A percentile compares a stretch with the other conserved stretches of the same genome.
phyloP scores from a whole-genome alignment of 2,888 invertebrate species.

The Drosophila gaucha region DNA sequence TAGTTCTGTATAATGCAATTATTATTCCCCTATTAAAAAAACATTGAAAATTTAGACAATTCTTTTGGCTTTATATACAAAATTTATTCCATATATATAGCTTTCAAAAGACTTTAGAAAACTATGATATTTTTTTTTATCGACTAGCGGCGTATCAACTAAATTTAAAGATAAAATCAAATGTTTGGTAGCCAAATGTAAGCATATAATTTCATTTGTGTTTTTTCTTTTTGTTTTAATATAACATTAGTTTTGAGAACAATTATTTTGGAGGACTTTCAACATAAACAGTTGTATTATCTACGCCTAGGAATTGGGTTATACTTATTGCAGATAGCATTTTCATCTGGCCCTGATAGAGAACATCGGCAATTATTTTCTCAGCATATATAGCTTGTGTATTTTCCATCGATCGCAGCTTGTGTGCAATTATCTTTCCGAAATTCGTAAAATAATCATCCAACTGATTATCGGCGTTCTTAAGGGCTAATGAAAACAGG shows the following conservation, averaged over 20 bases:
- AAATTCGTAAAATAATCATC: conserved; percentile 83
- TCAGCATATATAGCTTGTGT: conserved; percentile 83
- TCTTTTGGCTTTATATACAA: too few relatives aligned
- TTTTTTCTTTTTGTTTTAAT: conserved; percentile 23
- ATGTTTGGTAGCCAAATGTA: conserved; percentile 22
- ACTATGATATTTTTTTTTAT: too few relatives aligned
- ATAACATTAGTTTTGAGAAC: conserved; percentile 30
- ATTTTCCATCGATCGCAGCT: conserved; percentile 82
- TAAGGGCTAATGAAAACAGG: conserved; percentile 81
- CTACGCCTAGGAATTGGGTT: conserved; percentile 70
- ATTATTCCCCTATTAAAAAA: too few relatives aligned
- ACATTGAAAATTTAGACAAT: too few relatives aligned
- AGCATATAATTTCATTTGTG: conserved; percentile 45
- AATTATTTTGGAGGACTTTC: conserved; percentile 71
- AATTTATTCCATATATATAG: too few relatives aligned
- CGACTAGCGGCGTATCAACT: neutral
- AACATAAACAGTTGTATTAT: conserved; percentile 67
- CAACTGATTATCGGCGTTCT: conserved; percentile 74
- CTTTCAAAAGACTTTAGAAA: too few relatives aligned
- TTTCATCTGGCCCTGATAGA: conserved; percentile 84
- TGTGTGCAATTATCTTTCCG: conserved; percentile 84
- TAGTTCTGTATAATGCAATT: too few relatives aligned
- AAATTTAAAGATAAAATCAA: conserved; percentile 1
- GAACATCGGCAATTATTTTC: conserved; percentile 83
- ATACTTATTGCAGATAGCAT: conserved; percentile 75